Percentiles rank a stretch among this genome's conserved stretches.
Evolutionary conservation across 2,113 vertebrate genomes (phyloP).

Genomic region (Gallinago jamesoni): DNA sequence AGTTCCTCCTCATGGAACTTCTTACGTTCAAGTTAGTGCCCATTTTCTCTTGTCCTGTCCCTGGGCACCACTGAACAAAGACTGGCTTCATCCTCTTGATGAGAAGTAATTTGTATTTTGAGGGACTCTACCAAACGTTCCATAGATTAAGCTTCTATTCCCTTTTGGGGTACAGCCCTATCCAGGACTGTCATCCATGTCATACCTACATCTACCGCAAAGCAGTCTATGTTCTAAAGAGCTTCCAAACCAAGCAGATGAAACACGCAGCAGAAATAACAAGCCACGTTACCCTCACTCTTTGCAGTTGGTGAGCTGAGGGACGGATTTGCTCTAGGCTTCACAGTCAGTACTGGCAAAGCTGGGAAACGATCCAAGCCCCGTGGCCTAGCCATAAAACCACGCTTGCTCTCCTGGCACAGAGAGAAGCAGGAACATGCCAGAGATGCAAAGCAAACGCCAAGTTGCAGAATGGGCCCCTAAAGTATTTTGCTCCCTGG

Average conservation of each 20-base stretch:
- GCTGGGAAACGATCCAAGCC: background rate
- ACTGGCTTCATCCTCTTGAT: background rate
- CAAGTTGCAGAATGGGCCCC: background rate
- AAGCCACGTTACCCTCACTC: background rate
- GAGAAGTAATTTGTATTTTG: background rate
- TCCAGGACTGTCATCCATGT: background rate
- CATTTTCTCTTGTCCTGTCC: no score
- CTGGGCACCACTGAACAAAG: no score
- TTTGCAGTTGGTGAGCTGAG: background rate
- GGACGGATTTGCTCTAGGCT: background rate
- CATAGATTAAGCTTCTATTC: background rate
- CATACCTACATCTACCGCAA: background rate
- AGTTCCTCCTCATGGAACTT: no score
- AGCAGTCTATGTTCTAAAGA: fast-evolving
- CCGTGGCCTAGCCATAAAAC: background rate
- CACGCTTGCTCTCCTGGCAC: background rate
- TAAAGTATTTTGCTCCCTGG: conserved; percentile 29
- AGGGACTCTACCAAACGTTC: background rate
- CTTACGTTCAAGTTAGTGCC: no score
- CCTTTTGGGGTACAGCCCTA: background rate
- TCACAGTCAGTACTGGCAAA: background rate
- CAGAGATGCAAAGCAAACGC: conserved; percentile 23
- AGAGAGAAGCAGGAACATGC: background rate
- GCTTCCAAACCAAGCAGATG: background rate
- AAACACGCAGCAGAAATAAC: background rate